Evolutionary conservation across 2,888 invertebrate species (phyloP), one percentile per base, ranked within the genome.

Genomic region (Coleophora flavipennella): DNA sequence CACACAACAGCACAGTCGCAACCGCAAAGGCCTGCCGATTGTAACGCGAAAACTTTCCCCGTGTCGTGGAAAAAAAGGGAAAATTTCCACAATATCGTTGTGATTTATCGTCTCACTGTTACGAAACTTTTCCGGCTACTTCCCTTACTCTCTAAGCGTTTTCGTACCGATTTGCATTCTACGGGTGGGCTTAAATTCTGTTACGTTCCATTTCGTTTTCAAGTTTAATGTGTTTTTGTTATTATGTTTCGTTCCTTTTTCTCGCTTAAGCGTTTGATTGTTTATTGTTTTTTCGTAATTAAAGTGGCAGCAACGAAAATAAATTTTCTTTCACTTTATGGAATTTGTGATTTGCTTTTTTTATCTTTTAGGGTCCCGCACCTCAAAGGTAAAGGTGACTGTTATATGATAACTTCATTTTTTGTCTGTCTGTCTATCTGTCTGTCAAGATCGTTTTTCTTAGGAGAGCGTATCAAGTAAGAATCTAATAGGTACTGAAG

Each of bases 11-110:
- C 6, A 20, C 20, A 56, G 50, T 57, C 39, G 55, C 20, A 20
- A 20, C 59, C 62, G 43, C 58, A 57, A 62, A 60, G 55, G 53
- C 58, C 59, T 60, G 62, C 60, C 62, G 62, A 72, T 70, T 68
- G 67, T 65, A 62, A 64, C 61, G 61, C 48, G 57, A 55, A 64
- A 67, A 65, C 55, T 69, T 61, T 57, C 56, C 49, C 37, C 28
- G 12, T 31, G 28, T 29, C 39, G 41, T 26, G 38, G 26, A 53
- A 52, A 55, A 49, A 60, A 59, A 57, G 20, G 20, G 59, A 60
- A 53, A 60, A 62, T 65, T 67, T 63, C 57, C 59, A 67, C 66
- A 71, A 66, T 68, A 70, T 63, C 62, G 59, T 53, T 55, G 55
- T 67, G 67, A 73, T 71, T 72, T 71, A 72, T 70, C 46, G 59